These are phyloP conservation scores for Heliothis subflexa DNA, from an alignment of 1,140 invertebrate genomes.

Conservation along the genomic window DNA sequence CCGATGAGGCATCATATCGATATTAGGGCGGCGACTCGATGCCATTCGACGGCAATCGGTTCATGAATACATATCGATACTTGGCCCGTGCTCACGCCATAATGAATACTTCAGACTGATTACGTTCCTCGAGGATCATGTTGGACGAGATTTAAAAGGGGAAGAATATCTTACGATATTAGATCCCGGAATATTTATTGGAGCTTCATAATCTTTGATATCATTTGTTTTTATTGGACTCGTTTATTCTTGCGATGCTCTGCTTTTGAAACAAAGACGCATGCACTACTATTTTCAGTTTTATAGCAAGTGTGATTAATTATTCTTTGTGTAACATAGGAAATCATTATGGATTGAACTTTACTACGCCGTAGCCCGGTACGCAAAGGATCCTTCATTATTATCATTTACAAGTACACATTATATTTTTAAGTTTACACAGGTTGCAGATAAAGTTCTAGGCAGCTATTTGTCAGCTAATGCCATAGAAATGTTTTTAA, in stretches of 20 bases:
- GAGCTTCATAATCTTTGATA: not conserved
- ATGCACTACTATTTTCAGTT: too few species aligned
- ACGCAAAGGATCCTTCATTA: not conserved
- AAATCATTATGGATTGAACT: too few species aligned
- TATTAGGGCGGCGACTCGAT: constrained; percentile 60
- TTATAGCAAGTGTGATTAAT: too few species aligned
- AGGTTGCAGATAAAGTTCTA: too few species aligned
- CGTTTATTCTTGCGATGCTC: too few species aligned
- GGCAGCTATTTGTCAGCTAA: too few species aligned
- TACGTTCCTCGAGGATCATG: not conserved
- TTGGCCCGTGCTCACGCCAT: constrained; percentile 15
- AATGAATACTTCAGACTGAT: constrained; percentile 32
- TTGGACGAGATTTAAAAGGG: not conserved
- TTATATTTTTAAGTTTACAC: too few species aligned
- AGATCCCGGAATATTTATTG: not conserved
- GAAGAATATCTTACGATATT: not conserved
- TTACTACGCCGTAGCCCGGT: not conserved
- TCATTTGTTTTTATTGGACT: too few species aligned
- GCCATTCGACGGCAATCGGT: constrained; percentile 59
- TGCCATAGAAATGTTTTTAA: too few species aligned
- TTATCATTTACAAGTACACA: too few species aligned
- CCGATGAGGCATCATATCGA: constrained; percentile 64
- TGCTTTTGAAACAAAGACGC: too few species aligned
- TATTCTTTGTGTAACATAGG: too few species aligned
- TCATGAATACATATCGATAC: constrained; percentile 68